Percentiles rank a stretch among this genome's conserved stretches.
phyloP scores from a whole-genome alignment of 1,140 invertebrate species.

The Chironomus tepperi region DNA sequence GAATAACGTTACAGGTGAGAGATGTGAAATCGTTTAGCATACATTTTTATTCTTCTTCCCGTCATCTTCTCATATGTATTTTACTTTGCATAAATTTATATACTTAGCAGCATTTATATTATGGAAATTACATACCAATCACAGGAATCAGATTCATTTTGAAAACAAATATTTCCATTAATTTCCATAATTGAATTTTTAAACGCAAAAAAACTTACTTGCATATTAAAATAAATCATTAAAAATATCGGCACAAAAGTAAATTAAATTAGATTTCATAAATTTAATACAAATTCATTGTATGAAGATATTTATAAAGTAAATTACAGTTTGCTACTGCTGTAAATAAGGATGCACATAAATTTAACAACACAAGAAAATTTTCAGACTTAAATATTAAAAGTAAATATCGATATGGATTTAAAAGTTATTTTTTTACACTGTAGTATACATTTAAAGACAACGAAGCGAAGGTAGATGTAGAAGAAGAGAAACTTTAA shows the following conservation, averaged over 20 bases:
- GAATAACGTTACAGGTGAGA: constrained; percentile 10
- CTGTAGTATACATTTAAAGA: background rate
- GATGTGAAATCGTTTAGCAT: constrained; percentile 18
- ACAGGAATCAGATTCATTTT: background rate
- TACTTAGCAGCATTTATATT: background rate
- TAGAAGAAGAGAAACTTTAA: too few relatives aligned
- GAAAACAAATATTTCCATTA: background rate
- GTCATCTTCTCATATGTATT: background rate
- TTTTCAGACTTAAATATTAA: background rate
- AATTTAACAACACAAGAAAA: background rate
- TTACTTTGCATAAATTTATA: constrained; percentile 1
- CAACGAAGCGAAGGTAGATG: too few relatives aligned
- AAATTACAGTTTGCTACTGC: background rate
- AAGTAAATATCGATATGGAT: background rate
- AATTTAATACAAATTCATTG: background rate
- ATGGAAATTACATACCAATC: background rate
- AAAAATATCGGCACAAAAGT: background rate
- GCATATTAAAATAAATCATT: background rate
- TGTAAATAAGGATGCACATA: background rate
- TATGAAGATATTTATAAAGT: background rate
- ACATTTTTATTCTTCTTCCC: background rate
- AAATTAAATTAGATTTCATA: background rate
- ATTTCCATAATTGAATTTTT: too few relatives aligned
- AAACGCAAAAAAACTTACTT: too few relatives aligned
- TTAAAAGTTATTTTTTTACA: background rate